Percentiles rank a stretch among this genome's conserved stretches.
phyloP scores from a whole-genome alignment of 2,113 vertebrate genomes.

The Mesoclemmys tuberculata region DNA sequence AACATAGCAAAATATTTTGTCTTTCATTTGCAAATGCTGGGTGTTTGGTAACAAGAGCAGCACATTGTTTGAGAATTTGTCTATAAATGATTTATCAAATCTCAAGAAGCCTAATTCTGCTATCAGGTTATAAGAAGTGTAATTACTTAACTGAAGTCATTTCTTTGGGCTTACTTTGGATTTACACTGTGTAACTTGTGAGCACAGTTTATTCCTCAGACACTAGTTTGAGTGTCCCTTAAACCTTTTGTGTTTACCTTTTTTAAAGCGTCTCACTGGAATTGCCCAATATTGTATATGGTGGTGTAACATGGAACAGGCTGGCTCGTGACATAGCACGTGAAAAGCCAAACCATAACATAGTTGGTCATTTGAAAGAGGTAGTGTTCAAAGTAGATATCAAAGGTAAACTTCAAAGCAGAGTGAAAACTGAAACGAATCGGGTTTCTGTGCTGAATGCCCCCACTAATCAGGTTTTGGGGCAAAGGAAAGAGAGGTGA shows the following conservation, averaged over 20 bases:
- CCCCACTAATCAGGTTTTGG: background rate
- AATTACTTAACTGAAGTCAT: background rate
- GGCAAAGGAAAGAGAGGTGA: background rate
- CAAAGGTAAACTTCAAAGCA: background rate
- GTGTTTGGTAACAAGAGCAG: background rate
- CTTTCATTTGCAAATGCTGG: background rate
- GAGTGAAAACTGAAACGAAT: background rate
- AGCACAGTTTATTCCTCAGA: slow-evolving; percentile 15
- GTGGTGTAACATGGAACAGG: background rate
- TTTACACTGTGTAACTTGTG: background rate
- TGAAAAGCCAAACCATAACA: background rate
- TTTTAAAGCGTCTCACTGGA: slow-evolving; percentile 32
- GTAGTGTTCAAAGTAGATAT: background rate
- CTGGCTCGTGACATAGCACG: background rate
- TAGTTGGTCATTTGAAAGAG: background rate
- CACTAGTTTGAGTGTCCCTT: slow-evolving; percentile 4
- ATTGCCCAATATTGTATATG: background rate
- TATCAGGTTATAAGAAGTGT: background rate
- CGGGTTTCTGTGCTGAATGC: background rate
- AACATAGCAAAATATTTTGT: slow-evolving; percentile 12
- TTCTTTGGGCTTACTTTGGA: background rate
- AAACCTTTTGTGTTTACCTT: slow-evolving; percentile 20
- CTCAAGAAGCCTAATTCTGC: background rate
- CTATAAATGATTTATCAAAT: slow-evolving; percentile 21
- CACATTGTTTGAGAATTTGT: slow-evolving; percentile 24